These are phyloP conservation scores for Hylyphantes graminicola DNA, from an alignment of 1,140 invertebrate species.

Conservation along the genomic window DNA sequence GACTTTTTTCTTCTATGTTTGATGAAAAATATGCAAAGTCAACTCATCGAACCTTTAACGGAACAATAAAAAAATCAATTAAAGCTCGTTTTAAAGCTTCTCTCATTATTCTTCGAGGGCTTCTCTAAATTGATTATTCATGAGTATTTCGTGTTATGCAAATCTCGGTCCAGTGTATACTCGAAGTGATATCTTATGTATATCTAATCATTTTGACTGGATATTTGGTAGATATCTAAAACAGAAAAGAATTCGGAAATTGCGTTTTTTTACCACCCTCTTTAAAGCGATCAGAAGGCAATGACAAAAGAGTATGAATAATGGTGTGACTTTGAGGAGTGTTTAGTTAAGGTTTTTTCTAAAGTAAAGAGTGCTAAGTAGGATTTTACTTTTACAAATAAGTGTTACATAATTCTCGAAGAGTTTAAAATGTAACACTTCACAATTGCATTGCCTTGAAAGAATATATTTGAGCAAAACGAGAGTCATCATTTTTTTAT, in stretches of 20 bases:
- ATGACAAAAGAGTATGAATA: slow-evolving; percentile 5
- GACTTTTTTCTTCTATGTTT: slow-evolving; percentile 36
- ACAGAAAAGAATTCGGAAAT: slow-evolving; percentile 25
- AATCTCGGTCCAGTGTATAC: slow-evolving; percentile 29
- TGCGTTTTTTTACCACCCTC: neutral
- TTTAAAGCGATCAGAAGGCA: slow-evolving; percentile 3
- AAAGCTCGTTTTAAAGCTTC: slow-evolving; percentile 48
- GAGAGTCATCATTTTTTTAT: no score
- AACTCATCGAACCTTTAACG: slow-evolving; percentile 57
- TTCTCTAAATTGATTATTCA: slow-evolving; percentile 58
- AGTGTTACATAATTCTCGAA: no score
- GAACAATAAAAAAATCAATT: slow-evolving; percentile 60
- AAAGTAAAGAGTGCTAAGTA: neutral
- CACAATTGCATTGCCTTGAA: no score
- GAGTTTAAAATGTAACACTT: no score
- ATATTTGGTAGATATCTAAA: slow-evolving; percentile 26
- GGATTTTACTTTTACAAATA: no score
- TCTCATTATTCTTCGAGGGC: slow-evolving; percentile 46
- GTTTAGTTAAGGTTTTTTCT: slow-evolving; percentile 17
- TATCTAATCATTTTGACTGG: slow-evolving; percentile 50
- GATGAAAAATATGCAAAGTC: slow-evolving; percentile 61
- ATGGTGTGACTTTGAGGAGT: neutral
- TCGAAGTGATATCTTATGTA: slow-evolving; percentile 29
- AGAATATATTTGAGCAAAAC: no score
- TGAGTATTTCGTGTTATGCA: slow-evolving; percentile 56